Evolutionary conservation across 2,888 invertebrate species (phyloP), one percentile per base, ranked within the genome.

Genomic region (Hirudinaria manillensis): DNA sequence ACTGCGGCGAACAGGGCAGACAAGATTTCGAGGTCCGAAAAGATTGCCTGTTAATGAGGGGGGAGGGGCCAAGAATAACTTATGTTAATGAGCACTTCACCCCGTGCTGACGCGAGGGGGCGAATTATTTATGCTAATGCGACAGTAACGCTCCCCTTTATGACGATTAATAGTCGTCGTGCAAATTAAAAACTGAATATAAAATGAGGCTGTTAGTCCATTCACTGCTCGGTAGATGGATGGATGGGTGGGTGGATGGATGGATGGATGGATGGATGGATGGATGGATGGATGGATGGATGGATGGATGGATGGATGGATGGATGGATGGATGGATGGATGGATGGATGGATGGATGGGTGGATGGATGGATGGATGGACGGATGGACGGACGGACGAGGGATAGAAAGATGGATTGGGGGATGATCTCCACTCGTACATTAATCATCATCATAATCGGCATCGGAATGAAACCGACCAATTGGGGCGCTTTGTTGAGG

Each of bases 1-100:
- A 97, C 95, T 76, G 97, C 96, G 74, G 98, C 97, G 86, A 98
- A 98, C 77, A 99, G 89, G 36, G 97, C 97, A 13, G 98, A 93
- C 83, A 96, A 91, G 80, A 94, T 90, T 87, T 99, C 98, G 81
- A 98, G 87, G 76, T 96, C 94, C 75, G 97, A 95, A 87, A 99
- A 99, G 77, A 99, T 97, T 80, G 94, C 94, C 90, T 90, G 86
- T 45, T 45, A 16, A 45, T 45, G 45, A 10, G 10, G 13, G 16
- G 10, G 13, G 13, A 45, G 45, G 45, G 45, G 10, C 16, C n/a
- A n/a, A n/a, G 45, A 45, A 45, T 45, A 45, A 45, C 10, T 45
- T 45, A 45, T 45, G 45, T 45, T 45, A 16, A 45, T 45, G 45
- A 2, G 13, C 13, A 16, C 1, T 16, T 45, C 16, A 45, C 10